Conservation (phyloP, 2,113 vertebrate genomes). For the Zosterops hypoxanthus region DNA sequence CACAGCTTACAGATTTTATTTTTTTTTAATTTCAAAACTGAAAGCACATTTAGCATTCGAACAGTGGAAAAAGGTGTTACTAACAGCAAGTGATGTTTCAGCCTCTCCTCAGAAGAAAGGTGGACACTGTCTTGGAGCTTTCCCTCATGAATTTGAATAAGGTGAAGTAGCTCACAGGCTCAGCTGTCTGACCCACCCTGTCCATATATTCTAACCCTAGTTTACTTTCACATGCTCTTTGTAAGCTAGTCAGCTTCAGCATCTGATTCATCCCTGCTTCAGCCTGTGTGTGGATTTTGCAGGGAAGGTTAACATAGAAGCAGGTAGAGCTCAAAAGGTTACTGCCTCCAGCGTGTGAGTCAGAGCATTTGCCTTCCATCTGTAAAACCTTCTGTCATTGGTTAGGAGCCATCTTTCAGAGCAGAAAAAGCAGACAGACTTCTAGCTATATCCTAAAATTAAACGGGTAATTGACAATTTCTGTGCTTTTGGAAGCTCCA, state of each 20-base stretch:
- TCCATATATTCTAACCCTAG: neutral
- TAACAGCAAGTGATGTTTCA: neutral
- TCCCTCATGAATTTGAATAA: accelerated
- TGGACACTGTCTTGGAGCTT: neutral
- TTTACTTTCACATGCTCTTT: neutral
- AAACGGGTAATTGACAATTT: neutral
- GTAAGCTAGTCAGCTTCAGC: neutral
- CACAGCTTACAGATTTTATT: neutral
- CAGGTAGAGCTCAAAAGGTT: neutral
- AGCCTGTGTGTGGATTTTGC: neutral
- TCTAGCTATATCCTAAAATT: neutral
- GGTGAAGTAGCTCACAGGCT: neutral
- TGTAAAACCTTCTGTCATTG: neutral
- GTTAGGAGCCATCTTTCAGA: neutral
- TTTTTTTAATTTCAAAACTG: neutral
- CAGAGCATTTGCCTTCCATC: neutral
- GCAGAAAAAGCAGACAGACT: neutral
- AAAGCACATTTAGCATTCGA: neutral
- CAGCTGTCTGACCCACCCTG: neutral
- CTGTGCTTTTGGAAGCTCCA: neutral
- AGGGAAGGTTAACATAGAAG: neutral
- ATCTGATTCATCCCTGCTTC: neutral
- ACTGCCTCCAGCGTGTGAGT: neutral
- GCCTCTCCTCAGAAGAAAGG: neutral
- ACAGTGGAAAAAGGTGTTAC: neutral